These are phyloP conservation scores for Rhincodon typus DNA, from an alignment of 2,797 vertebrate species.

Conservation along the genomic window DNA sequence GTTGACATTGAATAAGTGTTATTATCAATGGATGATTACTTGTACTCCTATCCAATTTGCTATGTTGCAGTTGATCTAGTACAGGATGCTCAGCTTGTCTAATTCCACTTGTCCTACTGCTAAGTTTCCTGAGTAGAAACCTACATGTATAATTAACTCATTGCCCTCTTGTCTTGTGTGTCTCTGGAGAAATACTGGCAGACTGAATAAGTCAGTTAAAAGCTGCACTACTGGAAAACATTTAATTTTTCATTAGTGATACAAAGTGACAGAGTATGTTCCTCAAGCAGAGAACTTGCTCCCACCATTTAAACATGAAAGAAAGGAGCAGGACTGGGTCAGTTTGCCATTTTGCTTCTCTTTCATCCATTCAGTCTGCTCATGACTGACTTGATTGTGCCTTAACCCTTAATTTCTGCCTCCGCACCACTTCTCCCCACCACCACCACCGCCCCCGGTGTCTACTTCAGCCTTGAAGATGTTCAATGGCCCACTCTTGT, in stretches of 20 bases:
- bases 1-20: background rate
- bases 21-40: background rate
- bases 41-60: background rate
- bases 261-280: background rate
- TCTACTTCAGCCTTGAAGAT: background rate
- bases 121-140: background rate
- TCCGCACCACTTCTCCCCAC: no score
- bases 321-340: background rate
- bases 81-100: background rate
- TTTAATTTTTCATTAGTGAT: background rate
- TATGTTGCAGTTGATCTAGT: background rate
- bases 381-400: background rate
- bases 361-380: background rate
- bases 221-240: background rate
- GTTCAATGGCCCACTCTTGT: background rate
- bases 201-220: background rate
- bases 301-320: no score
- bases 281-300: no score
- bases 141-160: background rate
- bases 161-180: background rate
- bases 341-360: background rate
- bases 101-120: background rate
- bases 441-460: background rate
- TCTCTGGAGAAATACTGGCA: background rate
- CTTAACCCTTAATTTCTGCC: background rate